Evolutionary conservation across 2,113 vertebrate genomes (phyloP).

Genomic region (Camelus dromedarius): DNA sequence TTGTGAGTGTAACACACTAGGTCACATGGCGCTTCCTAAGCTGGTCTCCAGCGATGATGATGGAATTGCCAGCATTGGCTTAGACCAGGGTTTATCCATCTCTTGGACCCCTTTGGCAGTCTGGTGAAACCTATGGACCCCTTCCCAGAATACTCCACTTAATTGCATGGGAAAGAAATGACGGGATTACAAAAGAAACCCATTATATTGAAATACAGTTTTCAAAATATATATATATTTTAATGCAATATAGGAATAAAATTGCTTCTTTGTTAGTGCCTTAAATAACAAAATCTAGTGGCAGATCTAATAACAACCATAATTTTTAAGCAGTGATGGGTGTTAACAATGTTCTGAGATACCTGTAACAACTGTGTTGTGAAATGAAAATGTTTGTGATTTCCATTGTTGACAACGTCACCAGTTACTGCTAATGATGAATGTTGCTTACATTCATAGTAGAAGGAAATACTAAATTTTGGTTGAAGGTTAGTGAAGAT

Average conservation of each 20-base stretch:
- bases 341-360: background rate
- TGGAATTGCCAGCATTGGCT: background rate
- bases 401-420: background rate
- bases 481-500: background rate
- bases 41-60: background rate
- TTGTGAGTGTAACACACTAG: background rate
- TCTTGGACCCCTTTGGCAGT: background rate
- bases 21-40: background rate
- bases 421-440: background rate
- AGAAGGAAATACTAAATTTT: background rate
- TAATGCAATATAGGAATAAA: background rate
- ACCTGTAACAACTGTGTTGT: background rate
- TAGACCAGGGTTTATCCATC: background rate
- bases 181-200: background rate
- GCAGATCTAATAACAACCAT: background rate
- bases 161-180: constrained; percentile 18
- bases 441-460: background rate
- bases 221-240: constrained; percentile 23
- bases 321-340: background rate
- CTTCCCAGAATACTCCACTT: background rate
- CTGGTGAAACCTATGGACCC: background rate
- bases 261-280: constrained; percentile 32
- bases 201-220: constrained; percentile 39
- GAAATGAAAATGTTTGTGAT: background rate
- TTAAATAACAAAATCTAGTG: constrained; percentile 12